Conservation (phyloP, 2,797 vertebrate species). For the Oryzias dopingdopingensis region DNA sequence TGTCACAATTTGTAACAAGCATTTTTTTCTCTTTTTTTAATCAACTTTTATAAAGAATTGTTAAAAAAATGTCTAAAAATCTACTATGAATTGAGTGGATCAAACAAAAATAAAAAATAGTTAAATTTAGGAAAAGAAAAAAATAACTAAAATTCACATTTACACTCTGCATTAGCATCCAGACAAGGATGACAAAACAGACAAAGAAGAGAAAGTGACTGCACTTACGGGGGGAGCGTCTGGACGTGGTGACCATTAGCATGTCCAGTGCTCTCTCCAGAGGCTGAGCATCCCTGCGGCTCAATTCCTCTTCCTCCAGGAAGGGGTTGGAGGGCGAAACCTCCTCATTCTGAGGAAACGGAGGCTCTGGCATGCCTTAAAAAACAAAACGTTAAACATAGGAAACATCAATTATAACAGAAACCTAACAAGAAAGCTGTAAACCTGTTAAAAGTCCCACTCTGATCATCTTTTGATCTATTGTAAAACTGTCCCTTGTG, state of each 20-base stretch:
- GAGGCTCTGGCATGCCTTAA: conserved; percentile 90
- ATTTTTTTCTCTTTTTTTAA: no score
- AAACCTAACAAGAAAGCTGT: no score
- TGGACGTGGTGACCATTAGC: conserved; percentile 92
- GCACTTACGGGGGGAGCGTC: conserved; percentile 88
- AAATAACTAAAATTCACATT: neutral
- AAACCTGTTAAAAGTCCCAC: no score
- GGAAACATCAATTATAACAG: no score
- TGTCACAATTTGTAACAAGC: neutral
- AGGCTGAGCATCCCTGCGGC: conserved; percentile 86
- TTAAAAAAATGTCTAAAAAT: no score
- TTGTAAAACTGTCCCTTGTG: no score
- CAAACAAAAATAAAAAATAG: neutral
- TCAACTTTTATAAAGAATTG: no score
- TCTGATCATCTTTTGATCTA: no score
- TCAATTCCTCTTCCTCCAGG: conserved; percentile 90
- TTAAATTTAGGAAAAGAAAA: neutral
- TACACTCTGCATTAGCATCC: neutral
- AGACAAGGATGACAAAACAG: neutral
- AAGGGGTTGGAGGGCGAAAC: conserved; percentile 96
- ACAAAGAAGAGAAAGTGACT: neutral
- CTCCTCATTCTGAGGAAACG: conserved; percentile 89
- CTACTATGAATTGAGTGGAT: neutral
- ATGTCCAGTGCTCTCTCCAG: conserved; percentile 90
- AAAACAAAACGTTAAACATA: no score